These are phyloP conservation scores for Eriosoma lanigerum DNA, from an alignment of 1,140 invertebrate genomes.

Conservation along the genomic window DNA sequence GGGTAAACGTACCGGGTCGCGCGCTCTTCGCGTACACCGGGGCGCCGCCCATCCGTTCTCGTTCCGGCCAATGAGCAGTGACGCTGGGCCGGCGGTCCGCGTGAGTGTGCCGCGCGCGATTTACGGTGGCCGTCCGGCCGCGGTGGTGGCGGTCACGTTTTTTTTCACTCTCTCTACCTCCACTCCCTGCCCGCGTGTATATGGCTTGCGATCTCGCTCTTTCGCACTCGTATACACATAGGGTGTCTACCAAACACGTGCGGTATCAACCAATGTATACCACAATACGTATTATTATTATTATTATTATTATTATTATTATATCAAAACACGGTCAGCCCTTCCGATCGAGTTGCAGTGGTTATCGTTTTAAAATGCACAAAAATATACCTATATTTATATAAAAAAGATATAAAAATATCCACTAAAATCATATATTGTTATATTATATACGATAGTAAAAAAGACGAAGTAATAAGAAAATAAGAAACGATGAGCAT, in stretches of 20 bases:
- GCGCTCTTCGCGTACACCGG: background rate
- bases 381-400: background rate
- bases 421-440: too few relatives aligned
- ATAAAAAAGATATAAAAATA: too few relatives aligned
- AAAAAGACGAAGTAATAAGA: too few relatives aligned
- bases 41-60: background rate
- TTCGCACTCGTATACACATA: background rate
- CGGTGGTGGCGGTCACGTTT: background rate
- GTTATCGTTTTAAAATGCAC: background rate
- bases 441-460: too few relatives aligned
- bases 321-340: background rate
- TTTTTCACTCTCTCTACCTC: background rate
- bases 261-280: background rate
- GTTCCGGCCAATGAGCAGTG: slow-evolving; percentile 7
- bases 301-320: background rate
- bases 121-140: background rate
- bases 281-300: background rate
- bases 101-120: background rate
- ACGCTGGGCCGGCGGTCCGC: background rate
- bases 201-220: background rate
- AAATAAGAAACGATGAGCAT: too few relatives aligned
- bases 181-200: background rate
- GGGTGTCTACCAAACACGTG: background rate
- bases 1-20: slow-evolving; percentile 29
- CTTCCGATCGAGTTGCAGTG: background rate